Evolutionary conservation across 2,888 invertebrate species (phyloP).

Genomic region (Strigamia crassipes): DNA sequence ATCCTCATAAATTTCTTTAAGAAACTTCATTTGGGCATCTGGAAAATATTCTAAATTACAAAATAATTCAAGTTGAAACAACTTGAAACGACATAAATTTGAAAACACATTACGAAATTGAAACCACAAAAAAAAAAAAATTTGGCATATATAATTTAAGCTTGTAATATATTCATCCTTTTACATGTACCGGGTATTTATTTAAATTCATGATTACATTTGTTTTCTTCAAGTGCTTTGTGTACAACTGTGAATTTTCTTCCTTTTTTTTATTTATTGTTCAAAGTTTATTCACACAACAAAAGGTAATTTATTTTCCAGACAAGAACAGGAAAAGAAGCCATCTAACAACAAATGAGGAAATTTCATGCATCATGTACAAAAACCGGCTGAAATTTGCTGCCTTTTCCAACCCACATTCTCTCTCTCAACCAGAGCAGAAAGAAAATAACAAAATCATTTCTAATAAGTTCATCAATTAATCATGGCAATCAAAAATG

Average conservation of each 20-base stretch:
- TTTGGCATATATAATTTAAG: no score
- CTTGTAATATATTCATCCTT: no score
- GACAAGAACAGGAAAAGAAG: constrained; percentile 40
- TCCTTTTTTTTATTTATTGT: neutral
- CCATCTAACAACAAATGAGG: constrained; percentile 40
- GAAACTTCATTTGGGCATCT: constrained; percentile 23
- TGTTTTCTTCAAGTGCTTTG: neutral
- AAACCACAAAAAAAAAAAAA: neutral
- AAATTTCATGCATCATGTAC: constrained; percentile 28
- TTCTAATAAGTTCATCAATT: constrained; percentile 23
- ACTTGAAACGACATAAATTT: neutral
- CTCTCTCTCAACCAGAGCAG: constrained; percentile 30
- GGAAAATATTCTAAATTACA: neutral
- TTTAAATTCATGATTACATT: neutral
- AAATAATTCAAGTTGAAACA: neutral
- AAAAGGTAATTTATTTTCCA: constrained; percentile 32
- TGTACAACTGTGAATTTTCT: neutral
- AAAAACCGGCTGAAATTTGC: constrained; percentile 4
- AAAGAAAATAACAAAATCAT: constrained; percentile 40
- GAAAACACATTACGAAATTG: neutral
- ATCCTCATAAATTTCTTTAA: neutral
- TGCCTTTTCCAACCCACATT: constrained; percentile 31
- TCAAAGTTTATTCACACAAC: constrained; percentile 32
- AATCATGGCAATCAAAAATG: constrained; percentile 39
- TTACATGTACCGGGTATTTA: no score